Evolutionary conservation across 1,140 invertebrate genomes (phyloP).

Genomic region (Pseudomyrmex pallidus): DNA sequence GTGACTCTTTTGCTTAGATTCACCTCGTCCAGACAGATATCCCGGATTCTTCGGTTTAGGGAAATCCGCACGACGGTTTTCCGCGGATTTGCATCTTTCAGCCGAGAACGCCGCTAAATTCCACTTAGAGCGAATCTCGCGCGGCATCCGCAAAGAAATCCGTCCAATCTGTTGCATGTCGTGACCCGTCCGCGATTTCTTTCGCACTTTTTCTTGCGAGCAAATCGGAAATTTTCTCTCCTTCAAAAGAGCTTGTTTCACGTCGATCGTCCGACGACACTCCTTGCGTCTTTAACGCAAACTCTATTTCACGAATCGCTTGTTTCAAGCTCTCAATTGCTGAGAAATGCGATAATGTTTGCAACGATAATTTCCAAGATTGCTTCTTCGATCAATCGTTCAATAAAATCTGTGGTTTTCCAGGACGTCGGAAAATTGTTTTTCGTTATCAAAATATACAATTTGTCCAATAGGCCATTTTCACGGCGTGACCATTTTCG

Average conservation of each 20-base stretch:
- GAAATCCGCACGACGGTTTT: conserved; percentile 26
- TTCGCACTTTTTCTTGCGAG: conserved; percentile 1
- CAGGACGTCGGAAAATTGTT: too few relatives aligned
- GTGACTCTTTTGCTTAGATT: too few relatives aligned
- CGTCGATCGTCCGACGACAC: background rate
- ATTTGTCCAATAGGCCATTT: background rate
- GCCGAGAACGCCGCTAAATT: conserved; percentile 31
- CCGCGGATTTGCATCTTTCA: conserved; percentile 37
- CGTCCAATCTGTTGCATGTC: conserved; percentile 32
- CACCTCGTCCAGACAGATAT: too few relatives aligned
- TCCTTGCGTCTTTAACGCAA: background rate
- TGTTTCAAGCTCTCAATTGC: background rate
- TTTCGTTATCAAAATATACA: conserved; percentile 7
- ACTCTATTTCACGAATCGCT: conserved; percentile 8
- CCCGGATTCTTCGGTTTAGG: conserved; percentile 4
- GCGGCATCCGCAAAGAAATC: conserved; percentile 38
- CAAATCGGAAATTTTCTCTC: conserved; percentile 4
- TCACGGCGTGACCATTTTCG: background rate
- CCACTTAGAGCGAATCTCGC: conserved; percentile 22
- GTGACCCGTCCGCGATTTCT: conserved; percentile 32
- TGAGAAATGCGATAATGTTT: conserved; percentile 4
- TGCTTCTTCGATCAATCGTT: background rate
- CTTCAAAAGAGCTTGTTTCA: background rate
- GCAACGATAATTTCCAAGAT: background rate
- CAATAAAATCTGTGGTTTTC: background rate